phyloP scores from a whole-genome alignment of 2,888 invertebrate genomes.

The Hydroisotoma schaefferi region DNA sequence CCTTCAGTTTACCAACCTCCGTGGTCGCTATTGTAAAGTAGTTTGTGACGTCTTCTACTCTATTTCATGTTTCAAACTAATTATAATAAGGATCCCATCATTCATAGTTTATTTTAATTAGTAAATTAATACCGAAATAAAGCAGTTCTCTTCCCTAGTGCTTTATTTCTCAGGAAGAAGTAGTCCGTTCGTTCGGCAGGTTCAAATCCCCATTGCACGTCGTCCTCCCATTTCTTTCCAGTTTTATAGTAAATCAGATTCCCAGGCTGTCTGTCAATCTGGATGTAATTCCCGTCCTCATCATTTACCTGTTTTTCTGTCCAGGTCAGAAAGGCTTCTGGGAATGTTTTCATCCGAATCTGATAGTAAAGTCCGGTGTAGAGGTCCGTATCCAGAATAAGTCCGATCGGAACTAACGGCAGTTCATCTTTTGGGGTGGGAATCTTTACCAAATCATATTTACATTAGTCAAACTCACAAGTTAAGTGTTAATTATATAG shows the following conservation, averaged over 20 bases:
- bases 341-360: conserved; percentile 18
- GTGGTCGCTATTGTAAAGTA: no score
- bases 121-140: no score
- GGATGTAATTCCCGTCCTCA: neutral
- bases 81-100: no score
- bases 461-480: no score
- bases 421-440: no score
- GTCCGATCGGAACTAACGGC: no score
- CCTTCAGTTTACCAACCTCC: no score
- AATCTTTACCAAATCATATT: no score
- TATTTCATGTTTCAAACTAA: no score
- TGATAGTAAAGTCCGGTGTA: conserved; percentile 14
- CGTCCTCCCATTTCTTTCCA: neutral
- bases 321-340: conserved; percentile 16
- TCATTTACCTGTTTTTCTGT: conserved; percentile 4
- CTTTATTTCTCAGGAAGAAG: neutral
- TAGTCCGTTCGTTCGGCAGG: neutral
- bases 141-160: neutral
- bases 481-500: no score
- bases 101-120: no score
- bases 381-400: conserved; percentile 9
- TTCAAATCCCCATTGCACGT: conserved; percentile 13
- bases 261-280: neutral
- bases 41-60: no score
- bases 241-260: neutral